phyloP scores from a whole-genome alignment of 1,140 invertebrate genomes.

The Brachionus asplanchnoidis region DNA sequence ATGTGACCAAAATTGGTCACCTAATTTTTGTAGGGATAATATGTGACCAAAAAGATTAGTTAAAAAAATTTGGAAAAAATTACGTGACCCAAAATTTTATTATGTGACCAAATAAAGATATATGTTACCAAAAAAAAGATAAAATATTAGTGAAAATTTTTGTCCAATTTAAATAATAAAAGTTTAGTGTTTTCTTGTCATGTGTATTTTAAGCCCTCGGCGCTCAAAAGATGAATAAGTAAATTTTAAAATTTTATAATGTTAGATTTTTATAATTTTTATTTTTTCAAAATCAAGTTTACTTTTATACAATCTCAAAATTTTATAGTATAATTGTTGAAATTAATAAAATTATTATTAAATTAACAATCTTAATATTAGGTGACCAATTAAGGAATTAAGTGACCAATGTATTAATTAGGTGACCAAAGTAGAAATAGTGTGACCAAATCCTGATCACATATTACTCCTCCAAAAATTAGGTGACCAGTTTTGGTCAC shows the following conservation, averaged over 20 bases:
- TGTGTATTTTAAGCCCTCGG: neutral
- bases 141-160: neutral
- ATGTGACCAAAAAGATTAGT: neutral
- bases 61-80: neutral
- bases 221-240: too few relatives aligned
- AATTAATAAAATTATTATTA: neutral
- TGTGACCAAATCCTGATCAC: too few relatives aligned
- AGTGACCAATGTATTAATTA: neutral
- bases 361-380: neutral
- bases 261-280: too few relatives aligned
- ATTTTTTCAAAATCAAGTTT: neutral
- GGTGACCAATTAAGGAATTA: neutral
- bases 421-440: neutral
- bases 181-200: neutral
- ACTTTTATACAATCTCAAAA: neutral
- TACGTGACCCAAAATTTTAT: neutral
- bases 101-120: neutral
- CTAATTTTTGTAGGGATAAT: neutral
- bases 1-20: neutral
- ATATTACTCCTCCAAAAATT: neutral
- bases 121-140: neutral
- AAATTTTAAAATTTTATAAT: too few relatives aligned
- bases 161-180: neutral
- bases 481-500: neutral
- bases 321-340: too few relatives aligned